Percentiles rank a stretch among this genome's conserved stretches.
Conservation (phyloP, 2,888 invertebrate species). For the Tenthredo notha region DNA sequence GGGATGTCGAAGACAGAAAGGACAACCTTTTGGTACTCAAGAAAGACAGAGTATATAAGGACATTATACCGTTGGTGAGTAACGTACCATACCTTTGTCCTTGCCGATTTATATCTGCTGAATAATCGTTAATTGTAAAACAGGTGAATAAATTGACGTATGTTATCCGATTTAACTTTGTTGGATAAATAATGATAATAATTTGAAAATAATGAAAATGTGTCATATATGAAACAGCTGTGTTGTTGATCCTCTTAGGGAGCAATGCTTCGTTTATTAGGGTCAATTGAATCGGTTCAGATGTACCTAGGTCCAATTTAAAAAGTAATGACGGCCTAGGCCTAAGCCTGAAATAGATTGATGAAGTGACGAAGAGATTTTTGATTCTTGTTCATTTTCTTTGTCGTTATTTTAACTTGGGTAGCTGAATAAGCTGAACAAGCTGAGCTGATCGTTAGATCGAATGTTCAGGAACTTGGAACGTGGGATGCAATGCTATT, state of each 20-base stretch:
- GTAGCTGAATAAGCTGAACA: too few relatives aligned
- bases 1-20: slow-evolving; percentile 92
- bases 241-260: slow-evolving; percentile 1
- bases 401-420: background rate
- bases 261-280: slow-evolving; percentile 12
- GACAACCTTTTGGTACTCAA: slow-evolving; percentile 89
- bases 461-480: background rate
- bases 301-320: background rate
- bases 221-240: slow-evolving; percentile 10
- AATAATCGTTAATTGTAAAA: background rate
- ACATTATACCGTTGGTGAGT: slow-evolving; percentile 76
- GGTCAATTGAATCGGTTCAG: slow-evolving; percentile 18
- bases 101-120: background rate
- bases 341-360: background rate
- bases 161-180: too few relatives aligned
- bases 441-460: background rate
- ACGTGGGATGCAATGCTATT: background rate
- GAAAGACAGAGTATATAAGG: slow-evolving; percentile 74
- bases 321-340: background rate
- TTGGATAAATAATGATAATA: background rate
- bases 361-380: background rate
- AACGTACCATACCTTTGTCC: background rate
- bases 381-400: background rate
- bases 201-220: slow-evolving; percentile 10
- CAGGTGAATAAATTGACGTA: background rate